Percentiles rank a stretch among this genome's conserved stretches.
These are phyloP conservation scores for Aphis craccivora DNA, from an alignment of 1,140 invertebrate species.

Conservation along the genomic window DNA sequence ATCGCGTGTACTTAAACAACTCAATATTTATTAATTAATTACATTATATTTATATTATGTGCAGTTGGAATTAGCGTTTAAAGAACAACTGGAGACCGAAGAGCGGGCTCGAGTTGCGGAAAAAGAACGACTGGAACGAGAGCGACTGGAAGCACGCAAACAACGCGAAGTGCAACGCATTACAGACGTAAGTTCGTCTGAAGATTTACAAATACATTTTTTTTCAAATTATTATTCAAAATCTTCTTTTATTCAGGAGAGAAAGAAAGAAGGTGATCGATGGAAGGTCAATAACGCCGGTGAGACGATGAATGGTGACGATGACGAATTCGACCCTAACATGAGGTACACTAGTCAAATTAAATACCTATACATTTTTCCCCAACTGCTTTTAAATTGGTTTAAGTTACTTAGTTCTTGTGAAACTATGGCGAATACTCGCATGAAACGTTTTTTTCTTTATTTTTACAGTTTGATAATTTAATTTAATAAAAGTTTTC, in stretches of 20 bases:
- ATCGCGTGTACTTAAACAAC: neutral
- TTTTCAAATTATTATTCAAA: neutral
- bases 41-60: neutral
- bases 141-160: constrained; percentile 80
- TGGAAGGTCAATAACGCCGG: constrained; percentile 69
- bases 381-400: neutral
- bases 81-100: constrained; percentile 77
- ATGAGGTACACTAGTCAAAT: constrained; percentile 57
- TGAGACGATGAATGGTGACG: constrained; percentile 67
- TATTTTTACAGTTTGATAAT: constrained; percentile 5
- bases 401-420: constrained; percentile 22
- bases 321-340: constrained; percentile 59
- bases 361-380: neutral
- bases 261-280: constrained; percentile 76
- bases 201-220: neutral
- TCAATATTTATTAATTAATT: neutral
- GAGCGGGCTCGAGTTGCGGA: constrained; percentile 76
- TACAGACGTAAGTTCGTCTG: constrained; percentile 69
- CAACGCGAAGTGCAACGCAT: constrained; percentile 86
- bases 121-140: constrained; percentile 77
- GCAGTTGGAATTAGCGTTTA: constrained; percentile 80
- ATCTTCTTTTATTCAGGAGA: constrained; percentile 66
- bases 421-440: neutral
- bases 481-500: neutral
- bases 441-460: constrained; percentile 10